Percentiles rank a stretch among this genome's conserved stretches.
phyloP scores from a whole-genome alignment of 2,888 invertebrate genomes.

The Ichneumon xanthorius region DNA sequence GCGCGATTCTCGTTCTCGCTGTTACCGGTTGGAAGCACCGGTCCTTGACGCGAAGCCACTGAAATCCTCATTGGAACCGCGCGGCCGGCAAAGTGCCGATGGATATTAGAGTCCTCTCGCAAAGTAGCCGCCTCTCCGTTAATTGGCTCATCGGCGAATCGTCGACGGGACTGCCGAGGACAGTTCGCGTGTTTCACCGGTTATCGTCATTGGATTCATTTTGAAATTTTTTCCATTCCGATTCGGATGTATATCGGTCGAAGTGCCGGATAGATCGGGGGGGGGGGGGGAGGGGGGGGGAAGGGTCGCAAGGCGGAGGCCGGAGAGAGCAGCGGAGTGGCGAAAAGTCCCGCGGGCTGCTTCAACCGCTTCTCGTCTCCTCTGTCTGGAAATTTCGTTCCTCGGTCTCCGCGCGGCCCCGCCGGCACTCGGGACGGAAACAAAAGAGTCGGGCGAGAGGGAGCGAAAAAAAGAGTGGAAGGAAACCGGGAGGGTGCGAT shows the following conservation, averaged over 20 bases:
- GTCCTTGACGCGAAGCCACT: conserved; percentile 33
- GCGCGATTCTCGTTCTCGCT: conserved; percentile 11
- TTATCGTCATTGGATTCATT: conserved; percentile 2
- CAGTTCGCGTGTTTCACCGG: neutral
- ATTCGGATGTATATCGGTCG: conserved; percentile 9
- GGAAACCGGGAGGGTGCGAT: conserved; percentile 12
- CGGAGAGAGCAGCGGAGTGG: conserved; percentile 20
- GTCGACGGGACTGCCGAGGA: neutral
- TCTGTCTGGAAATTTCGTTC: conserved; percentile 56
- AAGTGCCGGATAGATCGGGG: neutral
- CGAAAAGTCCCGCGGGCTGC: conserved; percentile 52
- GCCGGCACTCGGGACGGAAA: conserved; percentile 57
- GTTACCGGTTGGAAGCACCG: neutral
- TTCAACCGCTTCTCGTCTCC: conserved; percentile 39
- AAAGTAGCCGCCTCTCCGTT: conserved; percentile 21
- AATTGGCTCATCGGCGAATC: conserved; percentile 49
- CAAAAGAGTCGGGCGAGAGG: conserved; percentile 54
- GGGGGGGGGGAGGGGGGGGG: no score
- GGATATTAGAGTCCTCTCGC: conserved; percentile 6
- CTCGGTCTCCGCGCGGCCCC: conserved; percentile 43
- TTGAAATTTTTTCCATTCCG: conserved; percentile 6
- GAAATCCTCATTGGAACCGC: conserved; percentile 29
- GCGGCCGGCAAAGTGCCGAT: conserved; percentile 19
- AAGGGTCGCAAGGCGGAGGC: conserved; percentile 27
- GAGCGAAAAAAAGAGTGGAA: conserved; percentile 2